phyloP scores from a whole-genome alignment of 2,113 vertebrate species.

The Cygnus atratus region DNA sequence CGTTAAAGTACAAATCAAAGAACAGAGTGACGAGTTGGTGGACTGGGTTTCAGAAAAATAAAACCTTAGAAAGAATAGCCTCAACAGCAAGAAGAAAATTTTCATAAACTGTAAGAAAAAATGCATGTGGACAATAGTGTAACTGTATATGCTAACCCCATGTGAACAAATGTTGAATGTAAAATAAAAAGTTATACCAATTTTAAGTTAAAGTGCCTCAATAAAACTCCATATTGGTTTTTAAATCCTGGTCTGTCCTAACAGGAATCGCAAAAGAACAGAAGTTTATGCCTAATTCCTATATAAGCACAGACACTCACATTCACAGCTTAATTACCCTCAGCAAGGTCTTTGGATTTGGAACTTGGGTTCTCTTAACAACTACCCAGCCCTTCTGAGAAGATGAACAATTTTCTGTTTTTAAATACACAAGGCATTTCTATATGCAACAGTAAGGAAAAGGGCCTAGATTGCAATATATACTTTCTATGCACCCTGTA shows the following conservation, averaged over 20 bases:
- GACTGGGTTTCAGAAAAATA: neutral
- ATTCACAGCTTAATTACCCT: neutral
- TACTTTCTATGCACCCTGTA: neutral
- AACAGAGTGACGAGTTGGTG: neutral
- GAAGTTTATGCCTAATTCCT: constrained; percentile 7
- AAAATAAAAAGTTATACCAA: neutral
- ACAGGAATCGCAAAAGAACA: neutral
- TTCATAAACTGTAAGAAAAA: neutral
- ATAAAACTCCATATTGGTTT: neutral
- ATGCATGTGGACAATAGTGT: neutral
- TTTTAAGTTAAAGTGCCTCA: neutral
- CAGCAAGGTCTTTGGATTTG: constrained; percentile 9
- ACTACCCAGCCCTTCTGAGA: neutral
- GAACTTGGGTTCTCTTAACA: neutral
- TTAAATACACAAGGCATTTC: neutral
- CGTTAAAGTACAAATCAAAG: neutral
- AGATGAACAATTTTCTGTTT: neutral
- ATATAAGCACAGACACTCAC: neutral
- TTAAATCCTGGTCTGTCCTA: neutral
- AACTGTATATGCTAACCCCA: neutral
- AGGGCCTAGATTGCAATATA: neutral
- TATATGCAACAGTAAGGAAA: neutral
- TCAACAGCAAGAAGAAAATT: neutral
- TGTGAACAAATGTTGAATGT: neutral
- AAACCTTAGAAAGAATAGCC: neutral